Base-by-base conservation (phyloP, 2,888 invertebrate genomes). In the Tachina lurida region DNA sequence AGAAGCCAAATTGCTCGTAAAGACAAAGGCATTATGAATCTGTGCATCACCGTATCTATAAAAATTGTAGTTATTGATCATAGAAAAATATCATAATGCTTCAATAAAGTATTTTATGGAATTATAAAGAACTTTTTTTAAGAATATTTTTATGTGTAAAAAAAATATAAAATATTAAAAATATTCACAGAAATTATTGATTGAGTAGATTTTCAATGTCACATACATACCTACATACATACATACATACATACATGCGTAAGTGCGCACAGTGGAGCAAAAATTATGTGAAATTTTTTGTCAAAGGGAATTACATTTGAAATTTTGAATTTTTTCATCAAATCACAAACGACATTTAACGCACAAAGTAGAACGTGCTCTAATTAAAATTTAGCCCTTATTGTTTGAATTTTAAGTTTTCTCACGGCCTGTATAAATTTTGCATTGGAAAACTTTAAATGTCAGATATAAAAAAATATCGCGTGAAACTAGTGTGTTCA, bases 51-150 rank as follows among this genome's bases (percentile, higher is more conserved):
- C 65, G 71, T 77, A 74, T 78, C 67, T 73, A 71, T 63, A 75
- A 75, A n/a, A 56, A 82, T 76, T 63, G n/a, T 58, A 41, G 47
- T 60, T 60, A 73, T 58, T 71, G 65, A 83, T 83, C 73, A 60
- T 54, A 54, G 43, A 54, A 75, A 71, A 17, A 78, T 31, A 31
- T 31, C 31, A 62, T 17, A 78, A 62, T 12, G n/a, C 41, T 77
- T 19, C 10, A 65, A 62, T 31, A 58, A 68, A 65, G 13, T 47
- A 41, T 76, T 65, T 65, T 31, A 73, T 71, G 65, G 65, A 58
- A 63, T 82, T 76, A 63, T 19, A 76, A 70, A 76, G 49, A 63
- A n/a, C 56, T 41, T 82, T 52, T 45, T 15, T 52, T 68, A 70
- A 76, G 52, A 63, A 81, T 49, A n/a, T 49, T 19, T 52, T 65